A percentile compares a stretch with the other conserved stretches of the same genome.
Conservation (phyloP, 2,113 vertebrate species). For the Calyptommatus sinebrachiatus region DNA sequence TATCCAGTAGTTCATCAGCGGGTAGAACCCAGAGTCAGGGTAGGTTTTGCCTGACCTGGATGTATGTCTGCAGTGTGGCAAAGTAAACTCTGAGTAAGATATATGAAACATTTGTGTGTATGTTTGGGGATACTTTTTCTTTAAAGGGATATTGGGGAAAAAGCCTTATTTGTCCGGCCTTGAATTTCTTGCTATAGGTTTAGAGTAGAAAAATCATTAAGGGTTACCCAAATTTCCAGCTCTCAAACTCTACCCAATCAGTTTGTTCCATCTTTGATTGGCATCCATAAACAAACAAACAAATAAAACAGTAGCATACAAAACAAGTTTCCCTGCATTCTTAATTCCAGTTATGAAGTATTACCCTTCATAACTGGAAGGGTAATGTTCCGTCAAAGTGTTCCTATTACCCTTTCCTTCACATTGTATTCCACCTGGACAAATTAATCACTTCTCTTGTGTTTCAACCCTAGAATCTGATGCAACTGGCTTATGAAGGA, state of each 20-base stretch:
- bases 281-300: background rate
- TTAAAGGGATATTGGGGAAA: too few relatives aligned
- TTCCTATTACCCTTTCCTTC: background rate
- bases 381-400: too few relatives aligned
- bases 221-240: background rate
- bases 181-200: background rate
- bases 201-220: background rate
- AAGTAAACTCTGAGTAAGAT: too few relatives aligned
- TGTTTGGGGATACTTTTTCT: too few relatives aligned
- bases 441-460: conserved; percentile 13
- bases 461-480: background rate
- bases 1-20: too few relatives aligned
- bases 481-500: conserved; percentile 12
- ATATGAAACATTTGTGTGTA: too few relatives aligned
- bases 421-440: conserved; percentile 14
- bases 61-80: too few relatives aligned
- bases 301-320: background rate
- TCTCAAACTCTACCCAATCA: background rate
- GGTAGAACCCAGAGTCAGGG: too few relatives aligned
- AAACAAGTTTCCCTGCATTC: accelerated
- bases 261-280: background rate
- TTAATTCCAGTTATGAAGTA: background rate
- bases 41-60: too few relatives aligned
- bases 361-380: too few relatives aligned
- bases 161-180: background rate